Conservation (phyloP, 2,113 vertebrate species). For the Melierax canorus region DNA sequence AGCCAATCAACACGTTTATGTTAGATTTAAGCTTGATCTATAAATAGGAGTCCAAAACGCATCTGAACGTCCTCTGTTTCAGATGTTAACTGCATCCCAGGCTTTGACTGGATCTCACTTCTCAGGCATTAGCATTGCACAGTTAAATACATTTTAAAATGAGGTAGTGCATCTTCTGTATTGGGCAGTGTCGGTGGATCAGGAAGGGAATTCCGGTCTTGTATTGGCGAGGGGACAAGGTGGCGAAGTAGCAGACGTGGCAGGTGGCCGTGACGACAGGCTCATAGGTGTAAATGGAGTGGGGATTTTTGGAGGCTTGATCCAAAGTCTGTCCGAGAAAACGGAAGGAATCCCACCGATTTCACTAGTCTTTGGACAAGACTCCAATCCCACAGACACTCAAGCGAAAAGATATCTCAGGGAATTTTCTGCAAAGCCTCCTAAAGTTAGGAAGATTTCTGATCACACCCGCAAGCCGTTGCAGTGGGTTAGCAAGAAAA, state of each 20-base stretch:
- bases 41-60: neutral
- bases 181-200: neutral
- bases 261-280: neutral
- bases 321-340: neutral
- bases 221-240: neutral
- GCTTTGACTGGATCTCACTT: neutral
- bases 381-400: neutral
- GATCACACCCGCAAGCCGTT: neutral
- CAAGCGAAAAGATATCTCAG: neutral
- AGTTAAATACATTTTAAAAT: neutral
- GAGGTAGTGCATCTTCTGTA: neutral
- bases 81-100: neutral
- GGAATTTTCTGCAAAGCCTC: neutral
- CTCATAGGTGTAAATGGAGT: neutral
- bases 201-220: neutral
- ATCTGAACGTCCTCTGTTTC: neutral
- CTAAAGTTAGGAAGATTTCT: constrained; percentile 3
- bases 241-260: neutral
- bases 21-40: neutral
- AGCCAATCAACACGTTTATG: neutral
- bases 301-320: neutral
- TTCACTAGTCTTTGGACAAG: neutral
- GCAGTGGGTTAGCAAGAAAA: neutral
- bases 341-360: neutral
- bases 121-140: neutral